Conservation (phyloP, 2,888 invertebrate species). For the Heliconius hortense region DNA sequence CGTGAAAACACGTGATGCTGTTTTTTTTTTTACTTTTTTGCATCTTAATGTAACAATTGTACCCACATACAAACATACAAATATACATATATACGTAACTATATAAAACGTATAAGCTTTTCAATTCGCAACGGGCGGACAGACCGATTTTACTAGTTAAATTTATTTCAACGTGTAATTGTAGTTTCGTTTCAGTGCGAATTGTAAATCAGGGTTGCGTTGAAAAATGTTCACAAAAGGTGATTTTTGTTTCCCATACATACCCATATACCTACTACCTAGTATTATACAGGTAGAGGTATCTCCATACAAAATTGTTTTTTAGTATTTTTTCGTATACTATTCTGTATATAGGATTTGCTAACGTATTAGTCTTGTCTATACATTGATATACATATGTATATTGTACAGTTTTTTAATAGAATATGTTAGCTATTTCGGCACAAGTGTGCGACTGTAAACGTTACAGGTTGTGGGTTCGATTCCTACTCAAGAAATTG, state of each 20-base stretch:
- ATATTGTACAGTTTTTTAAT: background rate
- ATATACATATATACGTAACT: background rate
- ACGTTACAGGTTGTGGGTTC: too few relatives aligned
- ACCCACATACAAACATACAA: background rate
- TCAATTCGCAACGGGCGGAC: slow-evolving; percentile 25
- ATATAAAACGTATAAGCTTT: slow-evolving; percentile 1
- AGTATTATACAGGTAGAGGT: background rate
- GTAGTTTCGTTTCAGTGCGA: slow-evolving; percentile 32
- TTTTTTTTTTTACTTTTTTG: background rate
- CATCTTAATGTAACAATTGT: background rate
- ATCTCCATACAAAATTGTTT: slow-evolving; percentile 6
- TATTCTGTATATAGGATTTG: background rate
- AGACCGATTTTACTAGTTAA: slow-evolving; percentile 34
- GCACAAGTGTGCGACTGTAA: too few relatives aligned
- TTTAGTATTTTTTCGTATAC: background rate
- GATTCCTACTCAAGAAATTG: too few relatives aligned
- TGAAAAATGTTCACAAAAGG: slow-evolving; percentile 44
- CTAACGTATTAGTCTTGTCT: background rate
- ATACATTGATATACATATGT: background rate
- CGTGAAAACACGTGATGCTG: background rate
- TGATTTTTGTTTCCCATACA: slow-evolving; percentile 43
- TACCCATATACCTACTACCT: background rate
- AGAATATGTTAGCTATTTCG: background rate
- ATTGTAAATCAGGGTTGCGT: slow-evolving; percentile 39
- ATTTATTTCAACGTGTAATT: slow-evolving; percentile 39